Conservation (phyloP, 2,113 vertebrate species). For the Cyprinodon brontotheroides region DNA sequence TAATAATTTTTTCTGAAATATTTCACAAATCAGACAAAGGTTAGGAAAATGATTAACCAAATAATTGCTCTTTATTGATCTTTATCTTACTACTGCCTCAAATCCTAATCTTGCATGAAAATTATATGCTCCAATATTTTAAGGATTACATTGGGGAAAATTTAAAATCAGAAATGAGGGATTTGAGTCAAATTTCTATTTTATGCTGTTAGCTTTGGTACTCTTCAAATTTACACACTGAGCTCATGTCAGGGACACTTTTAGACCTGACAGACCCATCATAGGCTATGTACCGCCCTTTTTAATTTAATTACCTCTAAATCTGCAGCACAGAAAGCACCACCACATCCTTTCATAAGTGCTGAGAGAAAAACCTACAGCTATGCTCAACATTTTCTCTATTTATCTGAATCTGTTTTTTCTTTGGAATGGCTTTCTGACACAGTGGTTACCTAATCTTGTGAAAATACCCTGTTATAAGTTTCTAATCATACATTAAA, state of each 20-base stretch:
- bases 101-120: too few relatives aligned
- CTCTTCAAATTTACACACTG: too few relatives aligned
- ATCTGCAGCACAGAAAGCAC: constrained; percentile 5
- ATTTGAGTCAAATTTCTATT: too few relatives aligned
- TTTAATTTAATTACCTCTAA: constrained; percentile 30
- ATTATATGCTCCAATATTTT: too few relatives aligned
- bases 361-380: not conserved
- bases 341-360: not conserved
- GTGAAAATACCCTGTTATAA: not conserved
- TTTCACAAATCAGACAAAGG: too few relatives aligned
- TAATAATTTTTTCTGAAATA: too few relatives aligned
- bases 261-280: not conserved
- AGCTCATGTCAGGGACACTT: not conserved
- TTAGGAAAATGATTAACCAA: too few relatives aligned
- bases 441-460: not conserved
- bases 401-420: not conserved
- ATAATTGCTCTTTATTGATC: too few relatives aligned
- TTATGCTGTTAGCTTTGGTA: too few relatives aligned
- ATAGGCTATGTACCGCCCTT: not conserved
- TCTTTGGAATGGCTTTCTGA: not conserved
- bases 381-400: not conserved
- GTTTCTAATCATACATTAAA: not conserved
- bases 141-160: too few relatives aligned
- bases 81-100: too few relatives aligned
- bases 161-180: too few relatives aligned